phyloP scores from a whole-genome alignment of 1,140 invertebrate genomes.

The Pseudomyrmex cubaensis region DNA sequence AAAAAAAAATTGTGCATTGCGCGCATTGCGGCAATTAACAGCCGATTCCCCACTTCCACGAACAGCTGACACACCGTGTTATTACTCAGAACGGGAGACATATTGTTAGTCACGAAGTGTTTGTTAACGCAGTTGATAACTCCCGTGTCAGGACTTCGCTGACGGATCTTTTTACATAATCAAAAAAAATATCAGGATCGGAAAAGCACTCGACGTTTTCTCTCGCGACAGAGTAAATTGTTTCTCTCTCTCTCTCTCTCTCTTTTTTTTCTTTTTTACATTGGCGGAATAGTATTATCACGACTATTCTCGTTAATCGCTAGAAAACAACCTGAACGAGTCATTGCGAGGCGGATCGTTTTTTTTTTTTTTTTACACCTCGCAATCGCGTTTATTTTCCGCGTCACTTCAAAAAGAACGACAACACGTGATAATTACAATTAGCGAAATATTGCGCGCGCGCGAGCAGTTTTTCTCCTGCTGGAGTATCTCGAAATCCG shows the following conservation, averaged over 20 bases:
- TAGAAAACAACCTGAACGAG: background rate
- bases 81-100: background rate
- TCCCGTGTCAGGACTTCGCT: background rate
- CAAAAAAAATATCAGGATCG: constrained; percentile 14
- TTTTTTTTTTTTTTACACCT: background rate
- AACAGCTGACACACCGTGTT: constrained; percentile 3
- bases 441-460: no score
- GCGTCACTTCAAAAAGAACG: no score
- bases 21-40: background rate
- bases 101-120: constrained; percentile 24
- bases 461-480: background rate
- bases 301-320: background rate
- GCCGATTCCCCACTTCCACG: background rate
- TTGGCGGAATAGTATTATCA: constrained; percentile 1
- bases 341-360: background rate
- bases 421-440: no score
- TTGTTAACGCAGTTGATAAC: constrained; percentile 26
- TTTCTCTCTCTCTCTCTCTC: background rate
- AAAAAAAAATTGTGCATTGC: background rate
- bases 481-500: background rate
- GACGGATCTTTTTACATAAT: background rate
- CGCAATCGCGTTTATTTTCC: background rate
- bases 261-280: background rate
- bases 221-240: background rate
- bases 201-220: constrained; percentile 15